Conservation (phyloP, 2,797 vertebrate species). For the Mycteria americana region DNA sequence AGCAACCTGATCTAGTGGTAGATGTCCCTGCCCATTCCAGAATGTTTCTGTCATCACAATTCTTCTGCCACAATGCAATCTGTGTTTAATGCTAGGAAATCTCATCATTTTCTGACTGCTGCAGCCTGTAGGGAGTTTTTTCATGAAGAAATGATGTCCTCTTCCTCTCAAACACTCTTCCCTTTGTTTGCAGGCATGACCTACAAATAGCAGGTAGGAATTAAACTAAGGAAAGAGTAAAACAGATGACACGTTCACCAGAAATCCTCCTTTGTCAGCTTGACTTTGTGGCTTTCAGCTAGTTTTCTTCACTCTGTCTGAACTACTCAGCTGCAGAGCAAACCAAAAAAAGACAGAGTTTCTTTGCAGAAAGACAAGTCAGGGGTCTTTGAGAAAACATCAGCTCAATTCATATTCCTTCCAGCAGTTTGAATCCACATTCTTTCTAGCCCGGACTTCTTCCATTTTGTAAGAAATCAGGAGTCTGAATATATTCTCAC, state of each 20-base stretch:
- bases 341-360: not conserved
- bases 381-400: not conserved
- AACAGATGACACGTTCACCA: not conserved
- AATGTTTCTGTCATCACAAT: not conserved
- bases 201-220: not conserved
- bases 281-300: not conserved
- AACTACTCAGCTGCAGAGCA: not conserved
- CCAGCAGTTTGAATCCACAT: not conserved
- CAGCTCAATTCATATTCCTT: not conserved
- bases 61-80: too few species aligned
- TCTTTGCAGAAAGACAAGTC: not conserved
- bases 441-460: not conserved
- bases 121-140: not conserved
- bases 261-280: not conserved
- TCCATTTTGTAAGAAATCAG: not conserved
- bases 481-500: not conserved
- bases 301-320: not conserved
- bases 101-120: not conserved
- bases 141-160: not conserved
- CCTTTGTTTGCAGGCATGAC: not conserved
- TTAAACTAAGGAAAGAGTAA: not conserved
- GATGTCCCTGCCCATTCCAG: not conserved
- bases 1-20: not conserved
- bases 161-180: not conserved
- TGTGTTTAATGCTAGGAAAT: not conserved